Conservation (phyloP, 2,113 vertebrate genomes). For the Pseudonaja textilis region DNA sequence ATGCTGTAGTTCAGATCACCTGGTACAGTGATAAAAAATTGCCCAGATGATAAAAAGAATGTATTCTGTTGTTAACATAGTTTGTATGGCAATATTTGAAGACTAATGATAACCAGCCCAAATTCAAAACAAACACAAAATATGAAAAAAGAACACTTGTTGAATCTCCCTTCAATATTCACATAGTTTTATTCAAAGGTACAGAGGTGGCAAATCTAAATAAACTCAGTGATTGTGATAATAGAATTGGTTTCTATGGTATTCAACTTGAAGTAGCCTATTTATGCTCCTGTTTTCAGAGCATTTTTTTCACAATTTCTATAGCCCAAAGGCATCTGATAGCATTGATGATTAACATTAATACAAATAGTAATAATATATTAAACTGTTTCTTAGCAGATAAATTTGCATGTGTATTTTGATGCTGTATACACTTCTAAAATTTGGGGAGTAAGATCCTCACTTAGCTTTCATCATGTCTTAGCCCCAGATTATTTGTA, state of each 20-base stretch:
- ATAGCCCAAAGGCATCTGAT: background rate
- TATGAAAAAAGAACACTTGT: background rate
- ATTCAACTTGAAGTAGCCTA: background rate
- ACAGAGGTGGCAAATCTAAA: background rate
- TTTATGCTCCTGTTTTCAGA: background rate
- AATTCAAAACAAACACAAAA: background rate
- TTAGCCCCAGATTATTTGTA: background rate
- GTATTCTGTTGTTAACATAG: conserved; percentile 74
- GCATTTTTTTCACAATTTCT: background rate
- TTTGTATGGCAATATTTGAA: background rate
- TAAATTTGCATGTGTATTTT: background rate
- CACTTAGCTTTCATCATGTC: background rate
- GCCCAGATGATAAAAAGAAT: conserved; percentile 88
- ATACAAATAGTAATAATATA: background rate
- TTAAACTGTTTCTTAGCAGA: background rate
- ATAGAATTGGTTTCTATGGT: background rate
- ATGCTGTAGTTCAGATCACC: conserved; percentile 94
- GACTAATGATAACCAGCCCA: background rate
- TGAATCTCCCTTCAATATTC: background rate
- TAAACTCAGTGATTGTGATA: background rate
- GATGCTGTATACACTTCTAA: background rate
- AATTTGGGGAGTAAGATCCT: background rate
- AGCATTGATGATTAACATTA: background rate
- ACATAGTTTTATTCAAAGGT: background rate
- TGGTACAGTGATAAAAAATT: conserved; percentile 87